phyloP scores from a whole-genome alignment of 2,113 vertebrate genomes.

The Oplegnathus fasciatus region DNA sequence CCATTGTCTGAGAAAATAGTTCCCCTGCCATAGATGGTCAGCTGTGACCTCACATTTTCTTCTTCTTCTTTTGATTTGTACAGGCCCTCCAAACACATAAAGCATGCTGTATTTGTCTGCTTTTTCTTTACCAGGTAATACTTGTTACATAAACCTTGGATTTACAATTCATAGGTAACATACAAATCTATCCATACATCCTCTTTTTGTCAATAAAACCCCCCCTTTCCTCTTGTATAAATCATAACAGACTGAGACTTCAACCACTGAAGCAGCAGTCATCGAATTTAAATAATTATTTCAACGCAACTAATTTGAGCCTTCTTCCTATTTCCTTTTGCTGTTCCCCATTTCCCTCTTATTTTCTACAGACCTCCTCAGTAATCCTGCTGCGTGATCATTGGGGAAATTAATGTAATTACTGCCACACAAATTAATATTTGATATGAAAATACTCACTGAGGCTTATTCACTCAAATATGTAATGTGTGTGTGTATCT shows the following conservation, averaged over 20 bases:
- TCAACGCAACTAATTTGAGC: not conserved
- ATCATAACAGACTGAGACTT: not conserved
- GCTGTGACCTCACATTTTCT: not conserved
- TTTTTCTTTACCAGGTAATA: no score
- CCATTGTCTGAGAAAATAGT: not conserved
- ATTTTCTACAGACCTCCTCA: conserved; percentile 7
- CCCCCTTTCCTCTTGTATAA: not conserved
- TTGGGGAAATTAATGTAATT: conserved; percentile 44
- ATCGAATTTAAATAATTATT: not conserved
- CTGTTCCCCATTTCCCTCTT: conserved; percentile 14
- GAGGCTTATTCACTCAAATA: not conserved
- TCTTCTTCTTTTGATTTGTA: not conserved
- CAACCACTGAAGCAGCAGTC: not conserved
- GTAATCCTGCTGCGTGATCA: conserved; percentile 32
- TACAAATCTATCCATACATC: not conserved
- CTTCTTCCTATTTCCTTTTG: conserved; percentile 17
- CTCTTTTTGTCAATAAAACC: not conserved
- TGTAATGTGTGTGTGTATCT: not conserved
- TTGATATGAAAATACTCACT: conserved; percentile 17
- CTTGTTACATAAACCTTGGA: not conserved
- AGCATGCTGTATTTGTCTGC: not conserved
- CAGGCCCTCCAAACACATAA: not conserved
- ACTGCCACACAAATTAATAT: conserved; percentile 34
- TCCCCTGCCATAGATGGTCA: not conserved
- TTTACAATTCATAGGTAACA: not conserved